A percentile compares a stretch with the other conserved stretches of the same genome.
phyloP scores from a whole-genome alignment of 2,888 invertebrate species.

The Clivina fossor region DNA sequence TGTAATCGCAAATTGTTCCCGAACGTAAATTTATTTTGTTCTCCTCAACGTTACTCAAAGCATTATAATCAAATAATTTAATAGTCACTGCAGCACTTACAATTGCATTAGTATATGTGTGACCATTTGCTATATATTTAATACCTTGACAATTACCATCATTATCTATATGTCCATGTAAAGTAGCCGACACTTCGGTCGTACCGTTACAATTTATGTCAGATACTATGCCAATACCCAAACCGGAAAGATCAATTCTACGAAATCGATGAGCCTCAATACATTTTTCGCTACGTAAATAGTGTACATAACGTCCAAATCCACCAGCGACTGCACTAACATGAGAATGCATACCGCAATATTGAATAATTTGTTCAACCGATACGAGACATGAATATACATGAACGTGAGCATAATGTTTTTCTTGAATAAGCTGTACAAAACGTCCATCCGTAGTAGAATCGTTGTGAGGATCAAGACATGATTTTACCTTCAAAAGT shows the following conservation, averaged over 20 bases:
- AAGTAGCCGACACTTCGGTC: constrained; percentile 4
- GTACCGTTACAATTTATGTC: constrained; percentile 2
- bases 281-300: background rate
- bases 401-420: background rate
- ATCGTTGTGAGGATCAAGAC: constrained; percentile 2
- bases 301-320: background rate
- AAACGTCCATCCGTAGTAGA: background rate
- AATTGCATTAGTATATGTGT: background rate
- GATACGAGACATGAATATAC: background rate
- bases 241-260: background rate
- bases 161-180: background rate
- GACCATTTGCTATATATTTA: background rate
- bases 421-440: constrained; percentile 1
- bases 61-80: too few relatives aligned
- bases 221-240: background rate
- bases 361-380: constrained; percentile 2
- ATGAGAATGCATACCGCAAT: constrained; percentile 15
- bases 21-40: background rate
- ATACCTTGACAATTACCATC: background rate
- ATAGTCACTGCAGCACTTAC: too few relatives aligned
- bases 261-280: constrained; percentile 1
- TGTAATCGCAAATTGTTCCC: background rate
- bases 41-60: background rate
- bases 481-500: background rate
- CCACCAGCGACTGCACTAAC: background rate